Conservation (phyloP, 2,797 vertebrate genomes). For the Capromys pilorides region DNA sequence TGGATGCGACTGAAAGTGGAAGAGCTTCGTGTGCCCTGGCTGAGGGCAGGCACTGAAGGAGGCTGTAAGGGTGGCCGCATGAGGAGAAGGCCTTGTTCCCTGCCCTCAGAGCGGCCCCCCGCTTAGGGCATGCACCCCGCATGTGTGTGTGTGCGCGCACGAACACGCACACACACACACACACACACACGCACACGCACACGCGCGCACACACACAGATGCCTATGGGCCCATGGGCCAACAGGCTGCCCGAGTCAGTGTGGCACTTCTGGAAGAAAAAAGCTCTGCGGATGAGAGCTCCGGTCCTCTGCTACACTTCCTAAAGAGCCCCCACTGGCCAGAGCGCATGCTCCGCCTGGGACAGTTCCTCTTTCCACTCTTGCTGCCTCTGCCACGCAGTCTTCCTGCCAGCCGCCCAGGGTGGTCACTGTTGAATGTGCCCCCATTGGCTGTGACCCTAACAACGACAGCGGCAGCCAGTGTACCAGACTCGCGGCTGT, state of each 20-base stretch:
- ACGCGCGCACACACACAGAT: not conserved
- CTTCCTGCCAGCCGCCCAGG: not conserved
- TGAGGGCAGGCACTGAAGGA: not conserved
- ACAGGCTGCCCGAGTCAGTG: not conserved
- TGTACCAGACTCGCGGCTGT: not conserved
- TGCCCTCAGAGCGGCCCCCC: not conserved
- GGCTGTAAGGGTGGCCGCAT: not conserved
- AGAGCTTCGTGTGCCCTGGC: not conserved
- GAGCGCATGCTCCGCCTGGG: not conserved
- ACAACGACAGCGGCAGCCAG: no score
- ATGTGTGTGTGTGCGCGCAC: no score
- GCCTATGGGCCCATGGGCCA: not conserved
- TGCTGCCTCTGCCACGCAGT: not conserved
- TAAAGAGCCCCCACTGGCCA: not conserved
- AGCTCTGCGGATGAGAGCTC: not conserved
- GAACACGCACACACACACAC: no score
- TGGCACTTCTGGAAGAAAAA: constrained; percentile 44
- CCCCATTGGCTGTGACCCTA: not conserved
- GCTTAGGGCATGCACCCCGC: no score
- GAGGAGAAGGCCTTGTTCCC: not conserved
- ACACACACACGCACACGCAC: no score
- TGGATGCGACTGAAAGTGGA: not conserved
- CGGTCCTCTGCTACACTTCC: constrained; percentile 2
- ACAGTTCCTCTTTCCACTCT: constrained; percentile 42
- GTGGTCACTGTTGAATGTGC: not conserved